Base-by-base conservation (phyloP, 2,888 invertebrate genomes). In the Phortica magna region DNA sequence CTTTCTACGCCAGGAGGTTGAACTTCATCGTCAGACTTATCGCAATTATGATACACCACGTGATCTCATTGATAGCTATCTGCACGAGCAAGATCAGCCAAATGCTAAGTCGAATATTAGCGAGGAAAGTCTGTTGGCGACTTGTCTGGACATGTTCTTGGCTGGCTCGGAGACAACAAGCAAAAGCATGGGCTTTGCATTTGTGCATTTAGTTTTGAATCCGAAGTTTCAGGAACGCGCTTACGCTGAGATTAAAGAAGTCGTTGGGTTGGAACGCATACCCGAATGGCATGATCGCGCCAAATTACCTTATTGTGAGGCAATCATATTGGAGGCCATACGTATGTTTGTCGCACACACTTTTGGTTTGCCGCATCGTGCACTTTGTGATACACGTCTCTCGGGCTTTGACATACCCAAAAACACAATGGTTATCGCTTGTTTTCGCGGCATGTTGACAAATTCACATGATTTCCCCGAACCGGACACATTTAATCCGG, bases 151-250 rank as follows among this genome's bases (percentile, higher is more conserved):
- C 84, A 94, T 97, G 93, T 97, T 97, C 84, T 94, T 97, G 93
- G 97, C 97, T 31, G 97, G 97, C 0, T 96, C 96, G 0, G 97
- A 97, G 92, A 97, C 97, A 0, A 96, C 97, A 0, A 95, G 94
- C 73, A 96, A 97, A 89, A 94, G 95, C 48, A 92, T 97, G 85
- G 95, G 95, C 42, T 96, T 96, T 87, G 94, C 95, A 77, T 96
- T 97, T 83, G 93, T 96, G 81, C 95, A 96, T 87, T 90, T 97
- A 83, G 93, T 96, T 6, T 92, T 95, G 19, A 93, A 95, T 83
- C 96, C 95, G 22, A 93, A 94, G 1, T 94, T 96, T 0, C 96
- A 97, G 87, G 93, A 91, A 81, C 95, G 94, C 85, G 96, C 96
- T 0, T 96, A 95, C 83, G 94, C 94, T 74, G 97, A 97, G 92